A percentile compares a stretch with the other conserved stretches of the same genome.
Conservation (phyloP, 2,797 vertebrate species). For the Gastrophryne carolinensis region DNA sequence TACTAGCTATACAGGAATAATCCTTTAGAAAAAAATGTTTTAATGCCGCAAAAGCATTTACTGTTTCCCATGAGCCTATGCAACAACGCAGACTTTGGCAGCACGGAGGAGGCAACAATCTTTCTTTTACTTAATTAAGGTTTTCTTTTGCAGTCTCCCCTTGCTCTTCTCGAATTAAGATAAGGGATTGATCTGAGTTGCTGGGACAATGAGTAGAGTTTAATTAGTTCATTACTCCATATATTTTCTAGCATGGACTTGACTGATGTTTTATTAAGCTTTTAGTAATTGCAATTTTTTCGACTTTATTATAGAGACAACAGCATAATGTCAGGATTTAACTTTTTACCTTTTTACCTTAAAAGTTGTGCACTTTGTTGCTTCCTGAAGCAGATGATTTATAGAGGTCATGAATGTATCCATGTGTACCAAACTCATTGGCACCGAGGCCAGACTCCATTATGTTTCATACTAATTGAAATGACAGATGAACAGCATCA, state of each 20-base stretch:
- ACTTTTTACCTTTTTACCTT: constrained; percentile 33
- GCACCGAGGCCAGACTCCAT: background rate
- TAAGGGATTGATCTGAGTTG: constrained; percentile 69
- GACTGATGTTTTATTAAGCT: constrained; percentile 69
- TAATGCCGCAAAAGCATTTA: constrained; percentile 11
- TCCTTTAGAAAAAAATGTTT: constrained; percentile 23
- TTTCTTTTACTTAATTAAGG: constrained; percentile 64
- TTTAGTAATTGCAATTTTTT: constrained; percentile 67
- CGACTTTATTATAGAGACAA: constrained; percentile 59
- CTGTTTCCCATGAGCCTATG: constrained; percentile 26
- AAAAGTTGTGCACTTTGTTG: constrained; percentile 17
- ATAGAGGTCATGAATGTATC: background rate
- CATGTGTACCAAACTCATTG: background rate
- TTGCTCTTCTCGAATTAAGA: constrained; percentile 61
- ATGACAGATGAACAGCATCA: background rate
- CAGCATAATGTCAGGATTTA: constrained; percentile 46
- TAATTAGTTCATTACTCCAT: constrained; percentile 63
- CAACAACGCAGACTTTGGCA: constrained; percentile 16
- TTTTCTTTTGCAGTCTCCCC: constrained; percentile 56
- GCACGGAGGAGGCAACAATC: constrained; percentile 42
- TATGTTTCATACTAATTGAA: background rate
- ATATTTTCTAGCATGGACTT: constrained; percentile 60
- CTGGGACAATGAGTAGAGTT: constrained; percentile 55
- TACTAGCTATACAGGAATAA: constrained; percentile 28
- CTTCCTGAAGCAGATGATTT: constrained; percentile 1